Percentiles rank a stretch among this genome's conserved stretches.
phyloP scores from a whole-genome alignment of 2,888 invertebrate species.

The Acrobasis consociella region DNA sequence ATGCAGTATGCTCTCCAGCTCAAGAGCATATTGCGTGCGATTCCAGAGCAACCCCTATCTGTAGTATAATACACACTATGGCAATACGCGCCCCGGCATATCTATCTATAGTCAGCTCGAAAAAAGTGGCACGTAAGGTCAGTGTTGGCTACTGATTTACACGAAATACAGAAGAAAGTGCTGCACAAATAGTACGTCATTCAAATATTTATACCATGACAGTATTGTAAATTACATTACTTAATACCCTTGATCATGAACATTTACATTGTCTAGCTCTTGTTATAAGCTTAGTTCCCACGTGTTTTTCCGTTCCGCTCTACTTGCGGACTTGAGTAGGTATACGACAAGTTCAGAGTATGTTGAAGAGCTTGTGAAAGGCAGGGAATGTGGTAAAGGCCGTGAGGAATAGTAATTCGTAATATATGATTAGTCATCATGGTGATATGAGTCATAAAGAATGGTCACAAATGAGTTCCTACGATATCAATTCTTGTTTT shows the following conservation, averaged over 20 bases:
- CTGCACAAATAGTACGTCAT: too few species aligned
- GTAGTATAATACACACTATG: too few species aligned
- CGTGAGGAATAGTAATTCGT: neutral
- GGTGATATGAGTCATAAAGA: neutral
- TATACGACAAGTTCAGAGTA: slow-evolving; percentile 9
- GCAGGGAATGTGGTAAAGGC: neutral
- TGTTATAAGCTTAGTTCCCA: slow-evolving; percentile 16
- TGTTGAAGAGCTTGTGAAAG: neutral
- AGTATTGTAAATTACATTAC: neutral
- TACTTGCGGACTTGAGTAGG: slow-evolving; percentile 5
- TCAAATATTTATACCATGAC: too few species aligned
- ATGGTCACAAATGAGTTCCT: neutral
- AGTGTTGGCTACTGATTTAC: too few species aligned
- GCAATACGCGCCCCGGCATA: too few species aligned
- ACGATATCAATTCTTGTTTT: too few species aligned
- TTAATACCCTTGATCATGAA: slow-evolving; percentile 2
- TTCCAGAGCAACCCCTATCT: too few species aligned
- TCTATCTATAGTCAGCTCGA: too few species aligned
- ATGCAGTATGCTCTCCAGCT: too few species aligned
- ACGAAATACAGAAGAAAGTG: too few species aligned
- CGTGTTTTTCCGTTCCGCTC: slow-evolving; percentile 17
- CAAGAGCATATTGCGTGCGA: too few species aligned
- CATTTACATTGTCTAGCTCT: slow-evolving; percentile 1
- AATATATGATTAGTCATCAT: neutral
- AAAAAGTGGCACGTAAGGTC: too few species aligned